Percentiles rank a stretch among this genome's conserved stretches.
These are phyloP conservation scores for Eclectus roratus DNA, from an alignment of 2,113 vertebrate genomes.

Conservation along the genomic window DNA sequence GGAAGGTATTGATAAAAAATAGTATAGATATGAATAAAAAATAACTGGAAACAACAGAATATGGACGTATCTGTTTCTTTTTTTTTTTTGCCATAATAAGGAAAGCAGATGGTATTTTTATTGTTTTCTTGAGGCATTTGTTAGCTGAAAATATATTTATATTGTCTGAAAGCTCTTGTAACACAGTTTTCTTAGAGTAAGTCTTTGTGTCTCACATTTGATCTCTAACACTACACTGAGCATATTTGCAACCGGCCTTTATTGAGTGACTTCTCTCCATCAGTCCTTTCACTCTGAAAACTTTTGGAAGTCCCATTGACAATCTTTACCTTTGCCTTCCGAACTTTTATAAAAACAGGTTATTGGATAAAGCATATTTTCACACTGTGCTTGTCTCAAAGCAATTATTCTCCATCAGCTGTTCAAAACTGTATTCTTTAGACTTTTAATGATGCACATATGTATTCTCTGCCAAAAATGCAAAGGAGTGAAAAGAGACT, in stretches of 20 bases:
- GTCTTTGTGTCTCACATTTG: background rate
- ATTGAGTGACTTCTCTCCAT: background rate
- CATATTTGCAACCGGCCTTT: background rate
- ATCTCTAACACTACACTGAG: background rate
- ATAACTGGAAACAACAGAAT: background rate
- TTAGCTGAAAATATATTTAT: background rate
- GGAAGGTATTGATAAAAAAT: background rate
- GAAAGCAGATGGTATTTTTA: background rate
- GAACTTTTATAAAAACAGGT: background rate
- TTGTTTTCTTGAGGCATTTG: background rate
- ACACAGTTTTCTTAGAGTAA: background rate
- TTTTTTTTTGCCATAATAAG: background rate
- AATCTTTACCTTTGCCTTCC: background rate
- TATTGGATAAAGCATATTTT: background rate
- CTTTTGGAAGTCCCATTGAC: background rate
- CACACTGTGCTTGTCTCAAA: background rate
- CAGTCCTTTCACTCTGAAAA: background rate
- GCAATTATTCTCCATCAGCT: background rate
- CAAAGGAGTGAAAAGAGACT: background rate
- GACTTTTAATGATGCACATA: background rate
- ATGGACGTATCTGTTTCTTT: background rate
- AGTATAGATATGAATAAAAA: background rate
- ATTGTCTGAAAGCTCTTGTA: background rate
- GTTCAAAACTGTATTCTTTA: background rate
- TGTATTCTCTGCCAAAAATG: background rate